Evolutionary conservation across 2,888 invertebrate genomes (phyloP).

Genomic region (Drosophila suboccidentalis): DNA sequence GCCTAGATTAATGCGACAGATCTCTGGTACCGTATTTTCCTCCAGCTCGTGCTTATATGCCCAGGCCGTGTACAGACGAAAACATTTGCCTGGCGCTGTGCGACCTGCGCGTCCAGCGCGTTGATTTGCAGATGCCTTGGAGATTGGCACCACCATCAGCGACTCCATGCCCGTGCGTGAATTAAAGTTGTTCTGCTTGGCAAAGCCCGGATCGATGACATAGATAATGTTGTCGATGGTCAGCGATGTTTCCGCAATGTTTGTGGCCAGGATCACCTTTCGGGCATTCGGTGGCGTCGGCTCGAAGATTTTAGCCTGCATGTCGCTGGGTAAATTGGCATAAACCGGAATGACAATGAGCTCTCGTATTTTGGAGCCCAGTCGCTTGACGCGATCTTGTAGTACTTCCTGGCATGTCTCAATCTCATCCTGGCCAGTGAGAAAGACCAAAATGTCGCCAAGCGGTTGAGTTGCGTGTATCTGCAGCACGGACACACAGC

Average conservation of each 20-base stretch:
- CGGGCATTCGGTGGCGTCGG: conserved; percentile 98
- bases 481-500: conserved; percentile 98
- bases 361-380: conserved; percentile 97
- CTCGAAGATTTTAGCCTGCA: conserved; percentile 99
- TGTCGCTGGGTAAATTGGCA: conserved; percentile 98
- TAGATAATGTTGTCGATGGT: conserved; percentile 99
- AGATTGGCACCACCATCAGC: conserved; percentile 98
- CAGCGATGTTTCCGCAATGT: conserved; percentile 99
- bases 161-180: conserved; percentile 99
- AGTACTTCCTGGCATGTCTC: conserved; percentile 95
- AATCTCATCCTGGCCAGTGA: conserved; percentile 97
- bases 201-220: conserved; percentile 99
- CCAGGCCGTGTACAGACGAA: conserved; percentile 99
- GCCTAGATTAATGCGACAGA: conserved; percentile 97
- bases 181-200: conserved; percentile 99
- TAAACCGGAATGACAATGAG: conserved; percentile 97
- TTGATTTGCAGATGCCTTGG: conserved; percentile 99
- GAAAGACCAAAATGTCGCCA: conserved; percentile 98
- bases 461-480: conserved; percentile 98
- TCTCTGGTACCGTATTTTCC: conserved; percentile 99
- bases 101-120: conserved; percentile 98
- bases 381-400: conserved; percentile 94
- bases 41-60: conserved; percentile 99
- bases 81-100: conserved; percentile 99
- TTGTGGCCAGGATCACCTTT: conserved; percentile 98